phyloP scores from a whole-genome alignment of 2,113 vertebrate genomes.

The Typhlomys cinereus region DNA sequence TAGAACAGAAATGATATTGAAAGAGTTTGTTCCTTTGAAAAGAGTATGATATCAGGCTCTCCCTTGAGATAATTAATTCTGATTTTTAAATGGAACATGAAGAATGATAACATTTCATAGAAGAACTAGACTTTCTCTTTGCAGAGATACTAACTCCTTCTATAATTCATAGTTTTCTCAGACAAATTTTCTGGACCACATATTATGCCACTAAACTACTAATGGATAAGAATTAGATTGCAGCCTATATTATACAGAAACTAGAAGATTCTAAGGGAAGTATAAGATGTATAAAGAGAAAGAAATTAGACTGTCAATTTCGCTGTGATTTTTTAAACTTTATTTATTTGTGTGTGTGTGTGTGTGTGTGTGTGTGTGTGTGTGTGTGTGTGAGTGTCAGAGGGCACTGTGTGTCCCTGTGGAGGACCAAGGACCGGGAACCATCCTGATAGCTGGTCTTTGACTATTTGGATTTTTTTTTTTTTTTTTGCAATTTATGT shows the following conservation, averaged over 20 bases:
- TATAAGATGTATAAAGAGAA: neutral
- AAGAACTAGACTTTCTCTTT: constrained; percentile 15
- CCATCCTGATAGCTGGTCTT: too few species aligned
- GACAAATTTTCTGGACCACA: constrained; percentile 25
- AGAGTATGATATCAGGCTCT: neutral
- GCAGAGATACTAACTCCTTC: neutral
- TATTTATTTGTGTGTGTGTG: too few species aligned
- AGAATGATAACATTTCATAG: constrained; percentile 38
- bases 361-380: too few species aligned
- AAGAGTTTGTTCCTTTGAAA: constrained; percentile 44
- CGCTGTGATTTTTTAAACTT: constrained; percentile 35
- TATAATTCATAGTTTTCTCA: constrained; percentile 23
- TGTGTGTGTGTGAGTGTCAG: too few species aligned
- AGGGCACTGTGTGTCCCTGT: too few species aligned
- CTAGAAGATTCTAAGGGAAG: constrained; percentile 16
- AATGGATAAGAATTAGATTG: neutral
- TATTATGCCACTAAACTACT: constrained; percentile 18
- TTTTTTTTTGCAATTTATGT: too few species aligned
- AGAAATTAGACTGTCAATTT: neutral
- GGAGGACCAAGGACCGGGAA: too few species aligned
- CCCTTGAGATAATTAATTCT: constrained; percentile 36
- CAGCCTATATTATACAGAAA: neutral
- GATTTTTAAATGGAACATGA: constrained; percentile 51
- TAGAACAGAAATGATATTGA: constrained; percentile 19
- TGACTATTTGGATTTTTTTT: too few species aligned